These are phyloP conservation scores for Netelia melanura DNA, from an alignment of 2,888 invertebrate genomes.

Conservation along the genomic window DNA sequence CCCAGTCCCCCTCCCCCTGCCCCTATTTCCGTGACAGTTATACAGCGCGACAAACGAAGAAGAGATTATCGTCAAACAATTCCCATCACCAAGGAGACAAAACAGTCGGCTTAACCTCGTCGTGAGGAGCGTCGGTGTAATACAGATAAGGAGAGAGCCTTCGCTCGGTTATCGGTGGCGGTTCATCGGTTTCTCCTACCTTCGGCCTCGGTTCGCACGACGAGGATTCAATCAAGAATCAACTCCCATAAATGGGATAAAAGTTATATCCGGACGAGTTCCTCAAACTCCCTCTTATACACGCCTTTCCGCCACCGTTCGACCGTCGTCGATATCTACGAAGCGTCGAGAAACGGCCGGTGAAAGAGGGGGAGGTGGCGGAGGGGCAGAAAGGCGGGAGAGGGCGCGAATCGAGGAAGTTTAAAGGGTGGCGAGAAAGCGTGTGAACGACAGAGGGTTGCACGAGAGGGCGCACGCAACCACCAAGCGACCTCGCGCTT, in stretches of 20 bases:
- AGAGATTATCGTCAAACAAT: constrained; percentile 60
- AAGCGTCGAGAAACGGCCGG: no score
- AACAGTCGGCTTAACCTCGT: constrained; percentile 16
- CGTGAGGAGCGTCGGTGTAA: constrained; percentile 1
- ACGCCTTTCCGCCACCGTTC: constrained; percentile 45
- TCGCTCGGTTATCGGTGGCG: constrained; percentile 20
- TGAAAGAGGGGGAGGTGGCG: no score
- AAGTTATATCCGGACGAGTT: constrained; percentile 75
- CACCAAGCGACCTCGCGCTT: constrained; percentile 81
- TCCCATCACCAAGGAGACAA: constrained; percentile 56
- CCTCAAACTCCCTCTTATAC: constrained; percentile 58
- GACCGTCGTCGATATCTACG: background rate
- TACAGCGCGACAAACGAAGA: constrained; percentile 18
- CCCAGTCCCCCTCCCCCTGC: background rate
- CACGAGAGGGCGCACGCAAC: constrained; percentile 81
- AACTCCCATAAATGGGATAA: constrained; percentile 76
- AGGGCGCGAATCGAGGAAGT: constrained; percentile 60
- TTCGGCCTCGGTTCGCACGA: constrained; percentile 66
- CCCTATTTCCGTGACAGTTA: background rate
- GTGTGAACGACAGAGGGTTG: constrained; percentile 80
- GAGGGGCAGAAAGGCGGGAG: background rate
- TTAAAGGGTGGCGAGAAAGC: constrained; percentile 77
- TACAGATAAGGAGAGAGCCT: constrained; percentile 1
- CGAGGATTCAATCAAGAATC: constrained; percentile 82
- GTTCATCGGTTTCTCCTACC: constrained; percentile 47